These are phyloP conservation scores for Acestrorhynchus altus DNA, from an alignment of 2,797 vertebrate genomes.

Conservation along the genomic window DNA sequence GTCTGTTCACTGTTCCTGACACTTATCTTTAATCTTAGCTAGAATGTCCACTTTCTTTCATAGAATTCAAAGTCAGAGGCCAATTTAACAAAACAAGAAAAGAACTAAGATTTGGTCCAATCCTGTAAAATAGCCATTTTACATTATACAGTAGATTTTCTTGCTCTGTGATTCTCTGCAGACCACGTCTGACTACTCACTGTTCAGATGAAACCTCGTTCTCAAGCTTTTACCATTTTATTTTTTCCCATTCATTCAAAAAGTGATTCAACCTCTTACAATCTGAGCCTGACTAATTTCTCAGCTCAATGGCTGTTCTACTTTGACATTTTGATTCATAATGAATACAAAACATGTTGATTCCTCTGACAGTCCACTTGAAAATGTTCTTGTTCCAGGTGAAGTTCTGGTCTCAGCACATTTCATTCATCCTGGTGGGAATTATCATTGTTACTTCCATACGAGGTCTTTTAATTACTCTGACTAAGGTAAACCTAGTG, in stretches of 20 bases:
- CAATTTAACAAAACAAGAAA: no score
- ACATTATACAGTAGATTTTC: no score
- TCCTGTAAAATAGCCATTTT: neutral
- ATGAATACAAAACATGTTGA: slow-evolving; percentile 25
- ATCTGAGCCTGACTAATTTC: neutral
- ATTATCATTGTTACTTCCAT: slow-evolving; percentile 99
- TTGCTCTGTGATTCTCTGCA: no score
- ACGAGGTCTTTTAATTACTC: slow-evolving; percentile 94
- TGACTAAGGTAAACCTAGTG: slow-evolving; percentile 89
- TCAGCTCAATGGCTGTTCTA: slow-evolving; percentile 16
- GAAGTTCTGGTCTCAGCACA: slow-evolving; percentile 99
- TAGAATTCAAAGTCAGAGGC: no score
- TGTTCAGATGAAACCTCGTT: no score
- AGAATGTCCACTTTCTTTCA: no score
- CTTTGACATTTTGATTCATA: slow-evolving; percentile 19
- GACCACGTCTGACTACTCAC: no score
- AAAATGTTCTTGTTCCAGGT: slow-evolving; percentile 78
- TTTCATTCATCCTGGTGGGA: slow-evolving; percentile 97
- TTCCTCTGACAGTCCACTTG: slow-evolving; percentile 5
- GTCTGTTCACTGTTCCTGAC: no score
- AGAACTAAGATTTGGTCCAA: neutral
- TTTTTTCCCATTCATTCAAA: no score
- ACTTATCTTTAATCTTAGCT: no score
- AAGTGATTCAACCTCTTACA: neutral
- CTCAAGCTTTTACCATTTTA: no score